Evolutionary conservation across 2,888 invertebrate genomes (phyloP), one percentile per base, ranked within the genome.

Genomic region (Apantesis nais): DNA sequence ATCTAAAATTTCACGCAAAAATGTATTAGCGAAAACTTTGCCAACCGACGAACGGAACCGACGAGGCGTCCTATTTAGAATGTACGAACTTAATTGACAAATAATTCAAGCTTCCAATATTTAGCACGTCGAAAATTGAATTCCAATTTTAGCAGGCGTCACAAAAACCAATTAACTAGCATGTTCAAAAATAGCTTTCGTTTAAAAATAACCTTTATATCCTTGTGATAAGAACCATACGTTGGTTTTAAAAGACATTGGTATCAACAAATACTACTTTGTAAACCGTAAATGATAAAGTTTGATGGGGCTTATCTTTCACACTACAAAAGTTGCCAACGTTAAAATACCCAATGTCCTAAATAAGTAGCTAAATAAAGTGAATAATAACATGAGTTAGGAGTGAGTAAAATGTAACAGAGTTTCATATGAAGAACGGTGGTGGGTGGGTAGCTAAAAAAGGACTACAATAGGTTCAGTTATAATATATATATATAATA

Each of bases 91-190:
- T 75, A 71, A 82, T 75, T 75, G 81, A 82, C 78, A 82, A 81
- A 78, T 82, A 80, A 81, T 80, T 80, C 52, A 60, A 76, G 66
- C 77, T 73, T 67, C 74, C 67, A 61, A 75, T 82, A 75, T 82
- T 80, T 73, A 76, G 70, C 73, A 48, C 77, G 77, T 73, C 55
- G 72, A 78, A 81, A 76, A 78, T 77, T 63, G 67, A 76, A 77
- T 61, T 70, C 62, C 77, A 78, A 74, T 79, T 77, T 77, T 58
- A 44, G 58, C 55, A 70, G 63, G 66, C 71, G 69, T 67, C 72
- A 70, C 70, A 39, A 19, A 48, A 4, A 66, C 75, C 71, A 75
- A 72, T 4, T 41, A 71, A 37, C 12, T 12, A 0, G n/a, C 52
- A 63, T 34, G 0, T 4, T 12, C 3, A 72, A 71, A 31, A 37